Evolutionary conservation across 2,888 invertebrate species (phyloP).

Genomic region (Caenorhabditis wallacei): DNA sequence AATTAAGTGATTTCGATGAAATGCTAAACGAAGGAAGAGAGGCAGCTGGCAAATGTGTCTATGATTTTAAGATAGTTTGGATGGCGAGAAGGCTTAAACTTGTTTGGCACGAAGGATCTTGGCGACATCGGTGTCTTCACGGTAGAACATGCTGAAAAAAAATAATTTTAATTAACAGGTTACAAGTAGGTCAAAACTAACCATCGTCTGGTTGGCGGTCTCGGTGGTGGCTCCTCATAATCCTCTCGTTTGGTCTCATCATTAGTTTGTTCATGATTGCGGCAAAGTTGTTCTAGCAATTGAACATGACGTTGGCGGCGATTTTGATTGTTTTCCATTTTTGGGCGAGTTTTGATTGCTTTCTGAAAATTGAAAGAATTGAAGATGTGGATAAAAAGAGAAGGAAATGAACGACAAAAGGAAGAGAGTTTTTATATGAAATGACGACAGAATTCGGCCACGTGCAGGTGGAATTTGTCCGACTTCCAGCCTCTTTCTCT

Average conservation of each 20-base stretch:
- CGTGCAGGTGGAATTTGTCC: constrained; percentile 55
- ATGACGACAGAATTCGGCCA: constrained; percentile 39
- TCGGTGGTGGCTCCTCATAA: constrained; percentile 52
- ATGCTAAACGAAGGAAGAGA: constrained; percentile 27
- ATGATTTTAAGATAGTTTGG: constrained; percentile 41
- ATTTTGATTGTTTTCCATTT: constrained; percentile 36
- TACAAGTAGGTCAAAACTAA: constrained; percentile 3
- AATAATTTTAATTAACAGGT: background rate
- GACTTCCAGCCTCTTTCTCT: constrained; percentile 24
- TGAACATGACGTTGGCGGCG: constrained; percentile 24
- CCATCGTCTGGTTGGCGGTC: constrained; percentile 59
- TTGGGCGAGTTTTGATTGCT: constrained; percentile 42
- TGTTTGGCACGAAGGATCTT: constrained; percentile 46
- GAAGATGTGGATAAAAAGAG: background rate
- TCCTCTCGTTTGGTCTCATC: constrained; percentile 27
- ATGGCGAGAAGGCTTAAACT: background rate
- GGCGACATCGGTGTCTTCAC: constrained; percentile 34
- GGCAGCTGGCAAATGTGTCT: constrained; percentile 29
- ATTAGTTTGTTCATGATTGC: background rate
- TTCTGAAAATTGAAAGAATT: constrained; percentile 34
- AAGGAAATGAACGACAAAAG: background rate
- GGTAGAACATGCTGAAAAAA: constrained; percentile 61
- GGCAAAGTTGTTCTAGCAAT: constrained; percentile 18
- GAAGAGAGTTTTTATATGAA: constrained; percentile 6
- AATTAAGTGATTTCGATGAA: background rate